These are phyloP conservation scores for Palythoa grandiflora DNA, from an alignment of 92 coral and sea anemone species.

Conservation along the genomic window DNA sequence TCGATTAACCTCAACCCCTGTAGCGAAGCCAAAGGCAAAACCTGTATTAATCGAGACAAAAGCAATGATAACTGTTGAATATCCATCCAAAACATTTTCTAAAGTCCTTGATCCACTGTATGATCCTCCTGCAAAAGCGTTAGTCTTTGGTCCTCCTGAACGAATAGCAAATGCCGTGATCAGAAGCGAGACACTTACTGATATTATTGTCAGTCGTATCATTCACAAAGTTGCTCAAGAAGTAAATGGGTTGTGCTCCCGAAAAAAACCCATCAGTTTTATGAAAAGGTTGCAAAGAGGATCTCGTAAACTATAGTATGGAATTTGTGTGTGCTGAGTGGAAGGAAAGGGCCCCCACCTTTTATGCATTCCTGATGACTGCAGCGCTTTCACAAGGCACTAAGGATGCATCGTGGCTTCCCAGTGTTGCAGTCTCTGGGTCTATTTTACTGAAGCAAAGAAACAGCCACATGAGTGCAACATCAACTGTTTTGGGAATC, in stretches of 20 bases:
- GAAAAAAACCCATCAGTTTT: conserved; percentile 60
- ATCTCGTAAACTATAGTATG: conserved; percentile 50
- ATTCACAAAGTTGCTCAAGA: conserved; percentile 53
- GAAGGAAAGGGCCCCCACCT: conserved; percentile 71
- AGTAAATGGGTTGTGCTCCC: conserved; percentile 60
- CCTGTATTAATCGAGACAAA: conserved; percentile 25
- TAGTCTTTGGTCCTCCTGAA: conserved; percentile 63
- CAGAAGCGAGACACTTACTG: conserved; percentile 49
- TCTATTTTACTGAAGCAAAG: conserved; percentile 79
- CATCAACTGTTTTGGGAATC: conserved; percentile 61
- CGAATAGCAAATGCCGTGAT: conserved; percentile 64
- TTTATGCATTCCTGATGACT: conserved; percentile 67
- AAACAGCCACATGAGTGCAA: conserved; percentile 74
- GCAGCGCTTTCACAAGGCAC: conserved; percentile 36
- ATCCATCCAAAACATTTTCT: conserved; percentile 63
- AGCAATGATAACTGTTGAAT: conserved; percentile 49
- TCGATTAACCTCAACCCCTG: conserved; percentile 20
- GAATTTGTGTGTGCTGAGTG: conserved; percentile 66
- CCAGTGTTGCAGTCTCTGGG: conserved; percentile 75
- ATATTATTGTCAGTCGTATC: conserved; percentile 24
- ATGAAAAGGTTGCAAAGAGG: conserved; percentile 53
- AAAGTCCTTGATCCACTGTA: conserved; percentile 47
- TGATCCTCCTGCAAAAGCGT: conserved; percentile 58
- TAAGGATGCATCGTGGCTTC: conserved; percentile 58
- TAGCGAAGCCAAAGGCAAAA: conserved; percentile 19